Base-by-base conservation (phyloP, 2,113 vertebrate species). In the Trichechus manatus region DNA sequence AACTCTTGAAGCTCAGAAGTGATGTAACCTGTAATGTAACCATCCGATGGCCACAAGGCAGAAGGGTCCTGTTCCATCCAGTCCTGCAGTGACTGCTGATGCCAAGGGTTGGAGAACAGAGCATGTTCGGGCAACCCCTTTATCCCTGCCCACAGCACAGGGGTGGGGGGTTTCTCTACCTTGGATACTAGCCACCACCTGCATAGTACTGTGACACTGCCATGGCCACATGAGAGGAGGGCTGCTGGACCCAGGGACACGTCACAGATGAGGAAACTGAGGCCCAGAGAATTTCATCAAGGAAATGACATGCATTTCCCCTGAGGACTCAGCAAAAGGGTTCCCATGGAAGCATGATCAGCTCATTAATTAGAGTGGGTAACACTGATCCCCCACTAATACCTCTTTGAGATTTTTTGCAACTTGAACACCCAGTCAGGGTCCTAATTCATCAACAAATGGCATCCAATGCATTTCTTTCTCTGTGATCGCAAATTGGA, bases 291-390 rank as follows among this genome's bases (percentile, higher is more conserved):
- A 25, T 33, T 33, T 85, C 85, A 74, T 56, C 72, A 89, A 93
- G 86, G 61, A 78, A 87, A 87, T 87, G 53, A 82, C 20, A 42
- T 6, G 33, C 66, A 10, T 44, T 33, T 70, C 70, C 39, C 44
- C 42, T 42, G 7, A 42, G 63, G 44, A 31, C 33, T 68, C 23
- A 17, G 70, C 27, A n/a, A 50, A 80, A 31, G 68, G 11, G 81
- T 96, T 94, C 83, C 96, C 87, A 61, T 47, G 50, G 61, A 72
- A 93, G 39, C 61, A 23, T 25, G 44, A 72, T 29, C 68, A 70
- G 66, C 85, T 97, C 95, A 97, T 97, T 97, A 97, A 82, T 81
- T 78, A 96, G 92, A 97, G 96, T 97, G 97, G 83, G 77, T 81
- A 36, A 50, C 66, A 2, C 25, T 94, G 92, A 97, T 95, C 87